Evolutionary conservation across 2,113 vertebrate genomes (phyloP), one percentile per base, ranked within the genome.

Genomic region (Copsychus sechellarum): DNA sequence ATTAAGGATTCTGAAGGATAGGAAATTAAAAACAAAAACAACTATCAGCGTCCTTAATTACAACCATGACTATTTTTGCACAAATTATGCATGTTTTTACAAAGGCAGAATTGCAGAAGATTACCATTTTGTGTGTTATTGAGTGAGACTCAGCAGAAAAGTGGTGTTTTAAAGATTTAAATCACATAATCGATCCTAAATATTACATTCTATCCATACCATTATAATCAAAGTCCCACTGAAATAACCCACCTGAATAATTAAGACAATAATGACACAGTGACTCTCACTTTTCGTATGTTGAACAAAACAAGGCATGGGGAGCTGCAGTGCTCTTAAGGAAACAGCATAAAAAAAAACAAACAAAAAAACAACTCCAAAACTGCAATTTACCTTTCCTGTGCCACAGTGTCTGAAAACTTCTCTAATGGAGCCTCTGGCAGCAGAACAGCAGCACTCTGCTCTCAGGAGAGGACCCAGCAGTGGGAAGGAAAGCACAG

Each of bases 1-100:
- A 86, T 88, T 87, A 90, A 72, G 58, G 70, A 81, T 88, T 90
- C 73, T 58, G 86, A 91, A 92, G 76, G 74, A 70, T 28, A 87
- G 73, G 64, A 92, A 90, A 94, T 89, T 48, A 67, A 92, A 89
- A 80, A 4, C 66, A 82, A 88, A 65, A 81, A 20, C 74, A 90
- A 85, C 60, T 56, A 71, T 43, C 73, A 72, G 56, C 3, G 0
- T 71, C 60, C 47, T 74, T 82, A 86, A 88, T 51, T 51, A 74
- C 79, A 92, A 78, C 36, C 71, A 74, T 15, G 34, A 60, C 67
- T 88, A 86, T 83, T 95, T 88, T 33, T 29, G 25, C 51, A 40
- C 38, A 86, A 82, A 48, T 47, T 51, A 88, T 23, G 18, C 57
- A 21, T 51, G 19, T 89, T 91, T 85, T 65, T 11, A 70, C 38